These are phyloP conservation scores for Seriola quinqueradiata DNA, from an alignment of 2,113 vertebrate species.

Conservation along the genomic window DNA sequence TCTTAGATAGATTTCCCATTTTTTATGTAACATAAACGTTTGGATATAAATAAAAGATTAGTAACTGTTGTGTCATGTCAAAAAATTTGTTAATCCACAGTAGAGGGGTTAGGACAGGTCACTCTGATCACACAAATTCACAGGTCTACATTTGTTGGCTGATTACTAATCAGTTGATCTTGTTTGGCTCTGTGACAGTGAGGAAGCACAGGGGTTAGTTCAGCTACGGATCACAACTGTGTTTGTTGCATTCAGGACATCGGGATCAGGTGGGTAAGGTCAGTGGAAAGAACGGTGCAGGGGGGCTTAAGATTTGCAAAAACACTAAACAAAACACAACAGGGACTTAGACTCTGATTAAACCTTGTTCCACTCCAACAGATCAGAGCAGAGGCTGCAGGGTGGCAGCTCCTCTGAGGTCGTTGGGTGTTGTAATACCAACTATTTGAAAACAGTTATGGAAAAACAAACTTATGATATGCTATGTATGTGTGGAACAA, in stretches of 20 bases:
- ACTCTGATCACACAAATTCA: slow-evolving; percentile 44
- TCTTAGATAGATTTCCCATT: slow-evolving; percentile 4
- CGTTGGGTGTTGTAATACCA: slow-evolving; percentile 14
- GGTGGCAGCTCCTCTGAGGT: slow-evolving; percentile 21
- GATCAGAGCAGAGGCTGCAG: slow-evolving; percentile 36
- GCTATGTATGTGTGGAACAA: background rate
- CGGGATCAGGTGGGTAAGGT: slow-evolving; percentile 69
- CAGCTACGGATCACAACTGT: slow-evolving; percentile 18
- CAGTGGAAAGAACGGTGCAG: slow-evolving; percentile 74
- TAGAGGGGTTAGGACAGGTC: slow-evolving; percentile 7
- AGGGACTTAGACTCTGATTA: slow-evolving; percentile 53
- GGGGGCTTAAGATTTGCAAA: slow-evolving; percentile 55
- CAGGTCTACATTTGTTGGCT: slow-evolving; percentile 65
- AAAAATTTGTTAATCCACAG: slow-evolving; percentile 43
- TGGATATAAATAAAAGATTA: slow-evolving; percentile 47
- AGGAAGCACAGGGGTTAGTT: background rate
- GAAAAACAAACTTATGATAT: background rate
- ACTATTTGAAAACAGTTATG: background rate
- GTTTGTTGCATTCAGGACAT: slow-evolving; percentile 55
- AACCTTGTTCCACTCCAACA: slow-evolving; percentile 62
- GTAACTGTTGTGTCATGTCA: slow-evolving; percentile 39
- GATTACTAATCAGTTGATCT: slow-evolving; percentile 53
- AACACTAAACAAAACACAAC: slow-evolving; percentile 37
- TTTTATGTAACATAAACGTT: slow-evolving; percentile 29
- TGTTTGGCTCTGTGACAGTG: slow-evolving; percentile 14